A percentile compares a stretch with the other conserved stretches of the same genome.
Evolutionary conservation across 2,113 vertebrate genomes (phyloP).

Genomic region (Dasyornis broadbenti): DNA sequence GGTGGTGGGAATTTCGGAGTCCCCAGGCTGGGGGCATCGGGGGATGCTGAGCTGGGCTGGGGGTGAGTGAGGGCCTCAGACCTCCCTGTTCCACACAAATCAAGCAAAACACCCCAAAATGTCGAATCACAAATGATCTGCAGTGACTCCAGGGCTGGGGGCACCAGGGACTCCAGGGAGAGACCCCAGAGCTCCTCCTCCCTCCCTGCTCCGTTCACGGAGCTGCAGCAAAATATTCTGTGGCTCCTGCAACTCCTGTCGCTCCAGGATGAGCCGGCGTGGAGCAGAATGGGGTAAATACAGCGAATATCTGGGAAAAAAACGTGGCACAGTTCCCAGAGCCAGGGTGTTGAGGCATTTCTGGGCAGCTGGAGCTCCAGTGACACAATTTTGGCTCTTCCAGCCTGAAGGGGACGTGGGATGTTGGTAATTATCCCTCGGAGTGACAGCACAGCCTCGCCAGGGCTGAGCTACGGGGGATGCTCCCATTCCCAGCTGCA

Average conservation of each 20-base stretch:
- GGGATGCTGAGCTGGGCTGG: neutral
- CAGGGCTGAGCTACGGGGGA: neutral
- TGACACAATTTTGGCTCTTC: neutral
- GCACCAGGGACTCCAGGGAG: fast-evolving
- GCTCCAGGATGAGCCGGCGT: fast-evolving
- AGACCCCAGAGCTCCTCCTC: neutral
- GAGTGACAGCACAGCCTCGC: neutral
- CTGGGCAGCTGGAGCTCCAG: neutral
- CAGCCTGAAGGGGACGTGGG: neutral
- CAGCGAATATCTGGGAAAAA: neutral
- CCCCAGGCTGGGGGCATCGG: neutral
- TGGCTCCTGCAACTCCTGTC: neutral
- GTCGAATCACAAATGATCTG: fast-evolving
- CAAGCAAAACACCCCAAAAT: neutral
- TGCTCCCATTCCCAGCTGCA: neutral
- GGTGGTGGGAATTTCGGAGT: neutral
- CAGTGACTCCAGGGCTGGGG: neutral
- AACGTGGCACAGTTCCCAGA: fast-evolving
- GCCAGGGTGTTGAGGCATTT: neutral
- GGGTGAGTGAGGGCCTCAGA: fast-evolving
- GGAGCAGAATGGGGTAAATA: neutral
- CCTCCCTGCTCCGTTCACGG: fast-evolving
- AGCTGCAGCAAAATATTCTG: fast-evolving
- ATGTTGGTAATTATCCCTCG: neutral
- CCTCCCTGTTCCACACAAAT: neutral